Conservation (phyloP, 2,888 invertebrate genomes). For the Stenurella melanura region DNA sequence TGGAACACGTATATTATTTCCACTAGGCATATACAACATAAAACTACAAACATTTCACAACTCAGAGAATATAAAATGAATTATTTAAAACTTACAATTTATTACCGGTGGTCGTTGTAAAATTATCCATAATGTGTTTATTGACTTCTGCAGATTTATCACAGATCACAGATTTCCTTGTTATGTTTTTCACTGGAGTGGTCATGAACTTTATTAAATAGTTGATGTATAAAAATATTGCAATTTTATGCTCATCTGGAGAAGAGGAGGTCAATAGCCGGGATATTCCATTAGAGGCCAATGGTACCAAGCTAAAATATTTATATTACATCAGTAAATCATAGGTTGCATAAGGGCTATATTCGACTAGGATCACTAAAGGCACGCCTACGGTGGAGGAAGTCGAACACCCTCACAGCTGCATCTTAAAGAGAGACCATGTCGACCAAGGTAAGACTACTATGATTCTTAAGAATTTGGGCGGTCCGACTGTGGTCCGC, state of each 20-base stretch:
- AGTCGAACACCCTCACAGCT: too few relatives aligned
- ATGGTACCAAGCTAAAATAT: conserved; percentile 55
- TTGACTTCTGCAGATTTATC: conserved; percentile 64
- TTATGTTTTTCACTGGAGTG: conserved; percentile 61
- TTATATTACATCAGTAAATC: too few relatives aligned
- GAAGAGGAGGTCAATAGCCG: conserved; percentile 53
- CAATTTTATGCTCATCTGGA: conserved; percentile 50
- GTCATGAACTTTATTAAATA: conserved; percentile 65
- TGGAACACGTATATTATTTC: too few relatives aligned
- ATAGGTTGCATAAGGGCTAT: too few relatives aligned
- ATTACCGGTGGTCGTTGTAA: conserved; percentile 56
- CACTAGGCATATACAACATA: too few relatives aligned
- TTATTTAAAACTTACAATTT: conserved; percentile 59
- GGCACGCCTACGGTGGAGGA: too few relatives aligned
- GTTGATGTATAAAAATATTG: conserved; percentile 67
- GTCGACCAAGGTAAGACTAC: too few relatives aligned
- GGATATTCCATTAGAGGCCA: conserved; percentile 55
- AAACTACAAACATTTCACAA: too few relatives aligned
- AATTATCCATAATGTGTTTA: conserved; percentile 65
- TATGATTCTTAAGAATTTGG: too few relatives aligned
- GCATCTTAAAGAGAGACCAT: too few relatives aligned
- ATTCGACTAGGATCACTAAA: too few relatives aligned
- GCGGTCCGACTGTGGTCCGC: too few relatives aligned
- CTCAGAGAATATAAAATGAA: conserved; percentile 2
- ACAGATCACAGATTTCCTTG: conserved; percentile 64